Conservation (phyloP, 2,113 vertebrate species). For the Cephalopholis sonnerati region DNA sequence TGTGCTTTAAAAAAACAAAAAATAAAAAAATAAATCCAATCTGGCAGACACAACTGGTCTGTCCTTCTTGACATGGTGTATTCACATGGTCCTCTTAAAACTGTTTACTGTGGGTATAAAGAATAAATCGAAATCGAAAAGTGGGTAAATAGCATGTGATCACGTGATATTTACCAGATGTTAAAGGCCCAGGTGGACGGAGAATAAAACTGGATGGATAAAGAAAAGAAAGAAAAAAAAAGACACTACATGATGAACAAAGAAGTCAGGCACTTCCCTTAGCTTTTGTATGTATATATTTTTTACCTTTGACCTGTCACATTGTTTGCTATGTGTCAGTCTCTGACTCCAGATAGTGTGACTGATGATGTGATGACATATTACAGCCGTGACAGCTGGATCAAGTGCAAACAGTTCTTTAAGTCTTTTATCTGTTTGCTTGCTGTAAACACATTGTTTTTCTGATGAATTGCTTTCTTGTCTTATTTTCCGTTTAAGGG, state of each 20-base stretch:
- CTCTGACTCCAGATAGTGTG: not conserved
- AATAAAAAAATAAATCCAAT: no score
- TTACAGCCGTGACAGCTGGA: constrained; percentile 3
- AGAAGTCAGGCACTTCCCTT: not conserved
- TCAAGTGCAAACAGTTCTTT: not conserved
- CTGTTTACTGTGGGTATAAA: not conserved
- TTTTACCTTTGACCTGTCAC: constrained; percentile 25
- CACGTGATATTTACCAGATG: not conserved
- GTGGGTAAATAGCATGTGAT: not conserved
- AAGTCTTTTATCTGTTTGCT: not conserved
- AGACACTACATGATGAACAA: not conserved
- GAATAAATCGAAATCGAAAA: not conserved
- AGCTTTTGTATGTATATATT: not conserved
- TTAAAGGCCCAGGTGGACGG: not conserved
- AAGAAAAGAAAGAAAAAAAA: not conserved
- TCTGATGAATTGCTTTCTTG: not conserved
- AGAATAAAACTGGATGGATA: not conserved
- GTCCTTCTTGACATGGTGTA: not conserved
- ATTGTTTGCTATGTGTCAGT: constrained; percentile 22
- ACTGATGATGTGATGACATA: constrained; percentile 9
- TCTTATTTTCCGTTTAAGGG: not conserved
- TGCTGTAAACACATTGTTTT: not conserved
- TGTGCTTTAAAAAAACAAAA: not conserved
- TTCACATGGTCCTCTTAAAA: not conserved
- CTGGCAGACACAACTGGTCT: not conserved